Conservation (phyloP, 2,797 vertebrate genomes). For the Dromococcyx pavoninus region DNA sequence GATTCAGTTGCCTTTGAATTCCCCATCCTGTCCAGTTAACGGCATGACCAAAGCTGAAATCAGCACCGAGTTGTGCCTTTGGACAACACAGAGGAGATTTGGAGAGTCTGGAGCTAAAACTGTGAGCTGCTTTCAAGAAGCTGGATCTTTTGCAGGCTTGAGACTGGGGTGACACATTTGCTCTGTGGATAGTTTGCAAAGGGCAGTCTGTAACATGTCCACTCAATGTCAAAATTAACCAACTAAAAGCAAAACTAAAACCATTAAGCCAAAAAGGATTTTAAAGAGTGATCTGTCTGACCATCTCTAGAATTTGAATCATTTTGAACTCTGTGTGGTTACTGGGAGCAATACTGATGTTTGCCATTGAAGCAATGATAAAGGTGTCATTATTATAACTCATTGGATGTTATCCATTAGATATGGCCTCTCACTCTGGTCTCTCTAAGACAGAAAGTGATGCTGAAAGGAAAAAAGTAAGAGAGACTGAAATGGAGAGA, state of each 20-base stretch:
- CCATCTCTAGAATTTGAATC: neutral
- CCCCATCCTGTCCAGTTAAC: neutral
- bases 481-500: neutral
- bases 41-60: neutral
- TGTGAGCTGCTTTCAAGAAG: neutral
- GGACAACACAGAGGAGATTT: neutral
- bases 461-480: neutral
- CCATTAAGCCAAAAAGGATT: neutral
- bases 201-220: fast-evolving
- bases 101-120: neutral
- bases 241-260: neutral
- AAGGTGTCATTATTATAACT: neutral
- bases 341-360: neutral
- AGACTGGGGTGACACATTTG: neutral
- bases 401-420: neutral
- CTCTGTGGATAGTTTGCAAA: neutral
- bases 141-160: neutral
- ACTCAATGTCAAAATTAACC: neutral
- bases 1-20: neutral
- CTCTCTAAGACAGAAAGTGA: neutral
- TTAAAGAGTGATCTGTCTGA: neutral
- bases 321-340: neutral
- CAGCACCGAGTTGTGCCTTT: neutral
- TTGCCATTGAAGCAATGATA: constrained; percentile 10
- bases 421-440: neutral